Evolutionary conservation across 2,888 invertebrate species (phyloP), one percentile per base, ranked within the genome.

Genomic region (Torymus texanus): DNA sequence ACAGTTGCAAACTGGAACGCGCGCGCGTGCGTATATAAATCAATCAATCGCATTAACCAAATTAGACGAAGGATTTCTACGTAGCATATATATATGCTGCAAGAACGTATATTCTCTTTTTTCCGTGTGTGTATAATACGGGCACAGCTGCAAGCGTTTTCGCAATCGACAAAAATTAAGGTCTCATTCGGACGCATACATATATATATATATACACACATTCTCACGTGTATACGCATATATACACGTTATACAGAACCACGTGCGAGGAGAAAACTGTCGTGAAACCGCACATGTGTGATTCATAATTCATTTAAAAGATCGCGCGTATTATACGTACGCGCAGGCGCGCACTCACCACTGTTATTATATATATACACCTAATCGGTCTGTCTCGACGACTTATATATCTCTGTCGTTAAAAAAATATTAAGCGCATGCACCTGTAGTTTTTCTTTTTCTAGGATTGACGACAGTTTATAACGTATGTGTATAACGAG

Each of bases 231-330:
- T 14, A 13, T 2, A 2, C 58, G 58, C 1, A 13, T 58, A 50
- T 16, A 16, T 41, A 70, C 18, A 41, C 50, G 13, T 13, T 13
- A 51, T 55, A 50, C 29, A 8, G 11, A n/a, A 58, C 61, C 70
- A 63, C 71, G 71, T 62, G 78, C 66, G 68, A 62, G 62, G 16
- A 16, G 18, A 13, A 51, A 74, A 41, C 59, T 55, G 21, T 62
- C 75, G 66, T 61, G 59, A 59, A 70, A 24, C 24, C 66, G 71
- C 66, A 75, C 75, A 59, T 75, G 79, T 59, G 66, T 79, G 75
- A 79, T 79, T 75, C 78, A 79, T 67, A 74, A 76, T 75, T 72
- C 72, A 55, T 72, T 74, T 67, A 65, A 70, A 66, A 77, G 4
- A 29, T 16, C 16, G 51, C 58, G 51, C 51, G 65, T 50, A n/a